Evolutionary conservation across 2,797 vertebrate species (phyloP), one percentile per base, ranked within the genome.

Genomic region (Echeneis naucrates): DNA sequence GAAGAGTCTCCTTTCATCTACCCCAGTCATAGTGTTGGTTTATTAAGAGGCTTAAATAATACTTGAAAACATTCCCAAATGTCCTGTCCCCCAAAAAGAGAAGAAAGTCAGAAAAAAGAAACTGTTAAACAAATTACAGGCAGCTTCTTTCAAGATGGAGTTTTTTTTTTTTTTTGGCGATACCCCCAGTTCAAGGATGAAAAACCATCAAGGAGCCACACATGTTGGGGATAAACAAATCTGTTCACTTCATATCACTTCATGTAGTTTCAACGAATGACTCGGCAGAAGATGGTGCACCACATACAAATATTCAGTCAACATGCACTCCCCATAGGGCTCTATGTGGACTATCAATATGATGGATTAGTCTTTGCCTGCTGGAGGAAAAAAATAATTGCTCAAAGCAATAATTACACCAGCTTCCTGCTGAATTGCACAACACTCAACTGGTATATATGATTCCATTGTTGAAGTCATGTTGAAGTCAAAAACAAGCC

Each of bases 311-410:
- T 91, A 93, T 91, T 85, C 87, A 80, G 68, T 67, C 69, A 77
- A 69, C 40, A 68, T 75, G 62, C 61, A 30, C 68, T 70, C 53
- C 73, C 88, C 74, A 59, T 78, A 73, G 86, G 86, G 74, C 90
- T 92, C 85, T 72, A 76, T 84, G 86, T 73, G 81, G 72, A 85
- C 83, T 80, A 88, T 90, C 88, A 87, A 87, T 88, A 88, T 90
- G 83, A 94, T 90, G 87, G 90, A 92, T 94, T 93, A 84, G 82
- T 76, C 76, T 83, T 88, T 86, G 78, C 85, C 78, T 56, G 40
- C 73, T 59, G 69, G 79, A 82, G 78, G 81, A 90, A 88, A 87
- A 85, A 89, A 87, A 90, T 88, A 88, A 91, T 89, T 90, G 89
- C 74, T 86, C 85, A 86, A 73, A 89, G 85, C 86, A 88, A 87